Evolutionary conservation across 2,797 vertebrate genomes (phyloP).

Genomic region (Tamandua tetradactyla): DNA sequence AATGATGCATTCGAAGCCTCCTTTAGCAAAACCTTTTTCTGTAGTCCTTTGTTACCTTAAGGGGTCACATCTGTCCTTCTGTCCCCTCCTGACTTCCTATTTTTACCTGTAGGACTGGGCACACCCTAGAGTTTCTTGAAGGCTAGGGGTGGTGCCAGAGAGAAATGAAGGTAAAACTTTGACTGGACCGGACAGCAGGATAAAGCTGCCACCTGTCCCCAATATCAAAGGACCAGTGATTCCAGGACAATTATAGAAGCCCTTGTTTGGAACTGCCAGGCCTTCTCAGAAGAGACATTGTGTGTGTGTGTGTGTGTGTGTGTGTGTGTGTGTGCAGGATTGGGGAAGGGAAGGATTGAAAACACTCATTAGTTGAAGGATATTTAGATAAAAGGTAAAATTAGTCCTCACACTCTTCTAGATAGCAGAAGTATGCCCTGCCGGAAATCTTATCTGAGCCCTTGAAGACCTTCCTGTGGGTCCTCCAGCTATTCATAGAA

Average conservation of each 20-base stretch:
- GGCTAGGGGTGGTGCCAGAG: not conserved
- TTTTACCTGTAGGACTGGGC: not conserved
- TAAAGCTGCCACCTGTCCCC: not conserved
- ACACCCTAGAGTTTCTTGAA: not conserved
- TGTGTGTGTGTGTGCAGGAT: too few relatives aligned
- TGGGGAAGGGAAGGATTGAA: not conserved
- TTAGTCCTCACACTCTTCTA: not conserved
- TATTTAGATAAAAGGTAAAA: not conserved
- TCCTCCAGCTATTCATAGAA: not conserved
- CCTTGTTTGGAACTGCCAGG: not conserved
- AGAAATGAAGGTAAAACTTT: not conserved
- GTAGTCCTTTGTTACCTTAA: accelerated
- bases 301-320: too few relatives aligned
- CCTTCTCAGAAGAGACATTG: not conserved
- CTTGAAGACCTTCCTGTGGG: not conserved
- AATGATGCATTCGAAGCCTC: not conserved
- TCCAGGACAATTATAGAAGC: not conserved
- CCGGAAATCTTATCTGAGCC: not conserved
- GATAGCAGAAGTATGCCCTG: not conserved
- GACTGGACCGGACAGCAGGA: not conserved
- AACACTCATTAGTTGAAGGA: not conserved
- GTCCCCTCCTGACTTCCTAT: accelerated
- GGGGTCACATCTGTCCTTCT: not conserved
- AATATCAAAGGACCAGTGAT: not conserved
- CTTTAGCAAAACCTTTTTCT: not conserved